Percentiles rank a stretch among this genome's conserved stretches.
Evolutionary conservation across 2,113 vertebrate genomes (phyloP).

Genomic region (Hippopotamus amphibius): DNA sequence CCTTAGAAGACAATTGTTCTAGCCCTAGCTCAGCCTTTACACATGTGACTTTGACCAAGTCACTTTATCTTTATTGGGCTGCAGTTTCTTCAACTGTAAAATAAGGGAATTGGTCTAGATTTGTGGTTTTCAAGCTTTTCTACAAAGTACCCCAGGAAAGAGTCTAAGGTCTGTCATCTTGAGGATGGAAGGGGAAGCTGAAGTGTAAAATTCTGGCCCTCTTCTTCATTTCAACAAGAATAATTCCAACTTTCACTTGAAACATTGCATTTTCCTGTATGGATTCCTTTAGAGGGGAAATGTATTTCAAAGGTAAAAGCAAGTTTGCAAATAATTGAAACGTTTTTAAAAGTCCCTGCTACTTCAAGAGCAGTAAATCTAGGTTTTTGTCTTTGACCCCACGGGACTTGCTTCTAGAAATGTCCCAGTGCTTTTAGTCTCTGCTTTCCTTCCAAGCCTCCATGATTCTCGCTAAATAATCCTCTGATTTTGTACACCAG

Average conservation of each 20-base stretch:
- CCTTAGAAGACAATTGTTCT: background rate
- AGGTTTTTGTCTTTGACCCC: background rate
- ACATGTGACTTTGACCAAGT: background rate
- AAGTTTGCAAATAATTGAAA: background rate
- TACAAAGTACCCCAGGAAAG: background rate
- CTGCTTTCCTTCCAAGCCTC: background rate
- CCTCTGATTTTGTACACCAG: background rate
- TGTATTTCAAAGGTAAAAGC: background rate
- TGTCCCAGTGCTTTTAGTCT: background rate
- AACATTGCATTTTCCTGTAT: background rate
- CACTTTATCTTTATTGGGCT: background rate
- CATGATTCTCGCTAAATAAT: background rate
- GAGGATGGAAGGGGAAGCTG: background rate
- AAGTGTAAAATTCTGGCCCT: background rate
- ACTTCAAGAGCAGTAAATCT: background rate
- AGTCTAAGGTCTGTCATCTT: background rate
- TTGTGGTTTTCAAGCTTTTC: background rate
- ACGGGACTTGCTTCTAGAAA: background rate
- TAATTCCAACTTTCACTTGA: background rate
- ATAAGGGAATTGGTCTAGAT: background rate
- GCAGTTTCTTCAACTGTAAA: background rate
- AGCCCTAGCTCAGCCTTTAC: background rate
- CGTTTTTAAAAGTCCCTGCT: background rate
- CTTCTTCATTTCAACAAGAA: background rate
- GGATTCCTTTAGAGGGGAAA: background rate